Base-by-base conservation (phyloP, 2,797 vertebrate genomes). In the Acridotheres tristis region DNA sequence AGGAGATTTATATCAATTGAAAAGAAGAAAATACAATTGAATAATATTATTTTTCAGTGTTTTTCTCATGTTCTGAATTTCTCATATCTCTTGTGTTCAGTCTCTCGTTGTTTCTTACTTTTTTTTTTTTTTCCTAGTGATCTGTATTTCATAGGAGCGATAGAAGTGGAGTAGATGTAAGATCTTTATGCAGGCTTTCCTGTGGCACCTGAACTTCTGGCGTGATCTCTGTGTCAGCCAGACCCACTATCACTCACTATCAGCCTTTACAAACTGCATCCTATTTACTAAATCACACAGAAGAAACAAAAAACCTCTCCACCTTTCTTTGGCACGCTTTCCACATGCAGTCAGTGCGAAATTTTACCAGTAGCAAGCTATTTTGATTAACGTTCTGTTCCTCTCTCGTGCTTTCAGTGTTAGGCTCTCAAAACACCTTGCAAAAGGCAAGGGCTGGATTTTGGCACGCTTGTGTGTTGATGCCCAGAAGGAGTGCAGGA, bases 1-100 rank as follows among this genome's bases (percentile, higher is more conserved):
- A 66, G 20, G 58, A 83, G 86, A 66, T 95, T 89, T 92, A 30
- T 19, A 69, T 83, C 71, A 89, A 4, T 8, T 73, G 84, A 36
- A 95, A 89, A 89, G 32, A 76, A 82, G 68, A 58, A 94, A 86
- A 76, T 54, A 61, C 29, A 89, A 34, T 59, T 78, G 47, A 95
- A 90, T 73, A 2, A 47, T 59, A 55, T 51, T 95, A 30, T 80
- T 74, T 89, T 93, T 83, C 14, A 88, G 62, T 66, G 30, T 43
- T 92, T 82, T 88, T 91, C 84, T 84, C 62, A 78, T 51, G 45
- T 57, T 85, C 79, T 95, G 50, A 72, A 77, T 81, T 63, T 91
- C 63, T 93, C 32, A 48, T 78, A 21, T 4, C 13, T 66, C 76
- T 88, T 89, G 16, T 90, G 68, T 51, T 73, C 67, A 88, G 71